Percentiles rank a stretch among this genome's conserved stretches.
These are phyloP conservation scores for Chloropsis cyanopogon DNA, from an alignment of 2,113 vertebrate genomes.

Conservation along the genomic window DNA sequence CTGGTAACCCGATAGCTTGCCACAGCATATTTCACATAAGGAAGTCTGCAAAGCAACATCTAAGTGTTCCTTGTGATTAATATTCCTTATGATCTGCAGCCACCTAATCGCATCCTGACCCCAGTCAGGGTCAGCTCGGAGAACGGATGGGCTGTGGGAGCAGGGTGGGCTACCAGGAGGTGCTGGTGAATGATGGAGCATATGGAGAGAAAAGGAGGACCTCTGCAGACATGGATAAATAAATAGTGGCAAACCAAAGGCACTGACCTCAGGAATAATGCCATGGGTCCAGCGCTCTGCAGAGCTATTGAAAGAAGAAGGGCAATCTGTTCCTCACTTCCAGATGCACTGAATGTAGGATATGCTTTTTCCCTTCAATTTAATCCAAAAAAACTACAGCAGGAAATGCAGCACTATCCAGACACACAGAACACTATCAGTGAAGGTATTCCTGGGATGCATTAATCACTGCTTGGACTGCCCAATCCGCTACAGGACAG, in stretches of 20 bases:
- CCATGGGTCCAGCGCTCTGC: not conserved
- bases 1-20: constrained; percentile 31
- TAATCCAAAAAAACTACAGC: not conserved
- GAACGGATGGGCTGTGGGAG: constrained; percentile 16
- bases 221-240: constrained; percentile 23
- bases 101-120: constrained; percentile 41
- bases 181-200: constrained; percentile 1
- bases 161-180: constrained; percentile 40
- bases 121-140: constrained; percentile 3
- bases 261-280: not conserved
- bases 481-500: not conserved
- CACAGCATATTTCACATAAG: constrained; percentile 41
- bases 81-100: constrained; percentile 50
- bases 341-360: not conserved
- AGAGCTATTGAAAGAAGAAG: not conserved
- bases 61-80: constrained; percentile 45
- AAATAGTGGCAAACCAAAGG: constrained; percentile 32
- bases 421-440: not conserved
- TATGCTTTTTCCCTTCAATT: not conserved
- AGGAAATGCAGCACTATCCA: not conserved
- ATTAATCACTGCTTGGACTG: not conserved
- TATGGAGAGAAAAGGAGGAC: constrained; percentile 17
- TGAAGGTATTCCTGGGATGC: not conserved
- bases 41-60: constrained; percentile 45
- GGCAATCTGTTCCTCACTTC: not conserved